Evolutionary conservation across 2,797 vertebrate genomes (phyloP).

Genomic region (Selene dorsalis): DNA sequence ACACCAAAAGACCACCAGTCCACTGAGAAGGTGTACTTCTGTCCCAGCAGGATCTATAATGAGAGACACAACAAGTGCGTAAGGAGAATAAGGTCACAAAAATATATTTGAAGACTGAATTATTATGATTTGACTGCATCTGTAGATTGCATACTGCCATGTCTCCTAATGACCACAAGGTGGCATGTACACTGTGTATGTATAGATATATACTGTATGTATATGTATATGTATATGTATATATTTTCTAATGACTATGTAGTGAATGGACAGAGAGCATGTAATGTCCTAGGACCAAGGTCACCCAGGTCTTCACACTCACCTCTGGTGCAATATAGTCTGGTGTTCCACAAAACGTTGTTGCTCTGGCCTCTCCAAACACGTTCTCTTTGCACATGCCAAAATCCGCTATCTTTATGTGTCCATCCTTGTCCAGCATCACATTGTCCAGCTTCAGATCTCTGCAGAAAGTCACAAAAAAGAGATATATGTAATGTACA

Average conservation of each 20-base stretch:
- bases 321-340: conserved; percentile 99
- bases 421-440: conserved; percentile 94
- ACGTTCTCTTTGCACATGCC: conserved; percentile 98
- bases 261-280: not conserved
- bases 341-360: conserved; percentile 97
- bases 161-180: conserved; percentile 12
- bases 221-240: no score
- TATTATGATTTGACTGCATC: no score
- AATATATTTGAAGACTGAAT: not conserved
- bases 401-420: conserved; percentile 98
- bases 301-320: conserved; percentile 9
- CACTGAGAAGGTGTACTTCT: conserved; percentile 95
- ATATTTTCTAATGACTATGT: not conserved
- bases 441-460: conserved; percentile 98
- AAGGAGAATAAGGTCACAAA: not conserved
- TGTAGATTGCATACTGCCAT: not conserved
- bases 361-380: conserved; percentile 86
- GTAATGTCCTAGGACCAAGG: not conserved
- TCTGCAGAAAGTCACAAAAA: conserved; percentile 75
- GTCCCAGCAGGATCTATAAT: conserved; percentile 91
- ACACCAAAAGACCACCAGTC: conserved; percentile 99
- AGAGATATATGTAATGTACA: not conserved
- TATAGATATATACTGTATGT: no score
- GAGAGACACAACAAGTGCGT: conserved; percentile 16
- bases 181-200: not conserved